Base-by-base conservation (phyloP, 2,888 invertebrate genomes). In the Meiosimyza decipiens region DNA sequence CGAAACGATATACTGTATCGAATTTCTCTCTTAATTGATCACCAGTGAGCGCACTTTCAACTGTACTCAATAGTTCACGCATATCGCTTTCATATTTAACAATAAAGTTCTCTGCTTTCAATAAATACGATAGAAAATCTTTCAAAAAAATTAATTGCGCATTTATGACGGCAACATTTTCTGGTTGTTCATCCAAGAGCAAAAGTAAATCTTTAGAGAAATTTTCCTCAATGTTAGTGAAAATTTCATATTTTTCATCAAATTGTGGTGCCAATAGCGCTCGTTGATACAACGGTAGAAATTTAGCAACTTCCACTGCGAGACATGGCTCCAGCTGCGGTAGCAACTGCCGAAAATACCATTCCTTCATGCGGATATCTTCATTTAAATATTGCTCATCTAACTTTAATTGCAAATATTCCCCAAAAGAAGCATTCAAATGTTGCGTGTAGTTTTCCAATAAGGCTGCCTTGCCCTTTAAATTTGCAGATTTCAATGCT, bases 381-480 rank as follows among this genome's bases (percentile, higher is more conserved):
- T 77, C 76, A 50, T 78, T 77, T 1, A 79, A 64, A 47, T 73
- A 74, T 60, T 79, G 79, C 49, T 75, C 76, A 9, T 79, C 79
- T 18, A 78, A 69, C 63, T 76, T 73, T 15, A 16, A 13, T 13
- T 64, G 63, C 11, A 79, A 40, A 28, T 76, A 75, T 3, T 74
- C 73, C 0, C 47, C 66, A 50, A 79, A 76, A 1, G 74, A 52
- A 5, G 28, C 16, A 11, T 51, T 60, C 22, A 76, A 70, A 52
- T 71, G 40, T 1, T 33, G 40, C 3, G 52, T 68, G 12, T 71
- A 73, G 1, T 74, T n/a, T 4, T 76, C 74, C 6, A 79, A 22
- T 1, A 75, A 55, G 1, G 40, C 16, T 5, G 72, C 66, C n/a
- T 78, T 77, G 9, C 62, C 74, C n/a, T 70, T 68, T 1, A 68